These are phyloP conservation scores for Bombus waltoni DNA, from an alignment of 1,140 invertebrate genomes.

Conservation along the genomic window DNA sequence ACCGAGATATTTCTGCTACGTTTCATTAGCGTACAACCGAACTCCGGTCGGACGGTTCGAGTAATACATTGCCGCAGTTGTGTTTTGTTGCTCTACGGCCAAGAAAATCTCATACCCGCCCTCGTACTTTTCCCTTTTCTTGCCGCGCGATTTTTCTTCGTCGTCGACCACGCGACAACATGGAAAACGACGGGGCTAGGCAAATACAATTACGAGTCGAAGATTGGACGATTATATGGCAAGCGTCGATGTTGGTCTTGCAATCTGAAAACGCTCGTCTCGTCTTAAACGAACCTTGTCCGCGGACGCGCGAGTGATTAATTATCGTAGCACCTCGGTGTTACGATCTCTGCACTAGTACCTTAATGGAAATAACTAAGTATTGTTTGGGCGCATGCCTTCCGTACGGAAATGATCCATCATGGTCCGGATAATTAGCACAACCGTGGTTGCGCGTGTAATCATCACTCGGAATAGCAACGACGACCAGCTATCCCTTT, in stretches of 20 bases:
- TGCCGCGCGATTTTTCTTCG: no score
- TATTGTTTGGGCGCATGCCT: constrained; percentile 75
- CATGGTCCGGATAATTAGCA: constrained; percentile 79
- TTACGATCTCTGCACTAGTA: constrained; percentile 61
- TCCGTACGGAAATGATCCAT: constrained; percentile 78
- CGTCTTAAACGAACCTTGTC: constrained; percentile 63
- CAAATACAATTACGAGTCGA: not conserved
- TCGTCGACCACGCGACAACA: not conserved
- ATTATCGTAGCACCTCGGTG: constrained; percentile 67
- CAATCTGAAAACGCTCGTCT: constrained; percentile 54
- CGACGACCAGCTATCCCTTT: constrained; percentile 52
- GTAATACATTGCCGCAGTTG: constrained; percentile 37
- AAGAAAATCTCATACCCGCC: constrained; percentile 25
- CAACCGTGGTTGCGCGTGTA: constrained; percentile 74
- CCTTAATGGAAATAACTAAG: constrained; percentile 78
- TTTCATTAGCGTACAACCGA: constrained; percentile 80
- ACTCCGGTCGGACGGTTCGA: constrained; percentile 64
- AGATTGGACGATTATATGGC: not conserved
- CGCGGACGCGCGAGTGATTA: constrained; percentile 69
- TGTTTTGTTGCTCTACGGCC: constrained; percentile 28
- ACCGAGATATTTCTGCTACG: constrained; percentile 81
- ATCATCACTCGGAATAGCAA: constrained; percentile 78
- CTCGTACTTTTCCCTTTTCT: not conserved
- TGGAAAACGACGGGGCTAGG: not conserved
- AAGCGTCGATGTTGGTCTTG: constrained; percentile 3